phyloP scores from a whole-genome alignment of 2,113 vertebrate genomes.

The Sphyrna mokarran region DNA sequence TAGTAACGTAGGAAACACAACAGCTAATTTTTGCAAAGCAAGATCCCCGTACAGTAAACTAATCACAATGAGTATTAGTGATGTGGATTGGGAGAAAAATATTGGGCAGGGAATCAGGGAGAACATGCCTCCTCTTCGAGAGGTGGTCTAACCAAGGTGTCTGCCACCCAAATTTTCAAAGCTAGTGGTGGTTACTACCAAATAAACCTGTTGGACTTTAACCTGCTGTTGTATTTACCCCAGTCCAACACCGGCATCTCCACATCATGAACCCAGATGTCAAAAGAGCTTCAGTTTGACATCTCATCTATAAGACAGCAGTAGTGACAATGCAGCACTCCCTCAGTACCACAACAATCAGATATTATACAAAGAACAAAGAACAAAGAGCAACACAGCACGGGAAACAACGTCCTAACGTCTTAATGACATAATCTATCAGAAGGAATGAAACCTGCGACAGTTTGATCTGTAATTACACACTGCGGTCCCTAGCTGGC shows the following conservation, averaged over 20 bases:
- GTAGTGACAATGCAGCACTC: not conserved
- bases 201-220: no score
- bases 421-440: no score
- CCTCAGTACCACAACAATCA: not conserved
- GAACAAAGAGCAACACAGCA: no score
- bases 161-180: not conserved
- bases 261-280: no score
- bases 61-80: not conserved
- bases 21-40: not conserved
- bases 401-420: no score
- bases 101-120: not conserved
- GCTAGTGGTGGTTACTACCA: no score
- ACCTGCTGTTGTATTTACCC: no score
- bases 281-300: no score
- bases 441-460: not conserved
- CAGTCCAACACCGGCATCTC: no score
- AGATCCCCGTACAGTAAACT: not conserved
- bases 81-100: not conserved
- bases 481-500: not conserved
- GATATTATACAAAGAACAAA: no score
- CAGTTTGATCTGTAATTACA: not conserved
- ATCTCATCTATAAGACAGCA: no score
- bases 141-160: no score
- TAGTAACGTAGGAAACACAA: not conserved
- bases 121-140: not conserved